Evolutionary conservation across 2,797 vertebrate species (phyloP), one percentile per base, ranked within the genome.

Genomic region (Anguilla obscura): DNA sequence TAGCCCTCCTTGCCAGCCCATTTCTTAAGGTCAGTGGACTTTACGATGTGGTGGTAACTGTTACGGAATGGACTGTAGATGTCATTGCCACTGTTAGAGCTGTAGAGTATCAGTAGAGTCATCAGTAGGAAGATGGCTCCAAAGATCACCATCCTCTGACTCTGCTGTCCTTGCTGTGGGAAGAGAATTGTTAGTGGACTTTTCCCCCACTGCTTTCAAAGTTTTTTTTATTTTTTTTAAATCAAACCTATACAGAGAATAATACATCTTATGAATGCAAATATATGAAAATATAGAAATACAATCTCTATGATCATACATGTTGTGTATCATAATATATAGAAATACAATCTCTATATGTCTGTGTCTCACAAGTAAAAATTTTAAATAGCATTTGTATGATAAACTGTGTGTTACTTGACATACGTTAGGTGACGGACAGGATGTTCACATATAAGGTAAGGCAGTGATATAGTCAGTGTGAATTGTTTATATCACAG

Each of bases 81-180:
- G 9, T 98, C 97, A 0, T 69, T 96, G 90, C 92, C 92, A 27
- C 95, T 97, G 94, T 96, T 97, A 36, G 98, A 99, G 93, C 96
- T 97, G 91, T 98, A 98, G 92, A 99, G 96, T 94, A 99, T 98
- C 94, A 99, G 95, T 91, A 99, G 96, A 76, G 96, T 99, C 91
- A 97, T 96, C 91, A 99, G 94, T 89, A 98, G 95, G 90, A 99
- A 97, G 92, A 98, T 91, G 90, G 96, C 93, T 40, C 96, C 95
- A 87, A 98, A 95, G 93, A 98, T 96, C 74, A 96, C 97, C 91
- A 97, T 94, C n/a, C 94, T 97, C 87, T 97, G 97, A 94, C 97
- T 97, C 92, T 95, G 94, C 21, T 94, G 93, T 86, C 90, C 92
- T 93, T 96, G 93, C 86, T 86, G 85, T 66, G 14, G 16, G 66